Evolutionary conservation across 2,888 invertebrate species (phyloP).

Genomic region (Eubasilissa splendida): DNA sequence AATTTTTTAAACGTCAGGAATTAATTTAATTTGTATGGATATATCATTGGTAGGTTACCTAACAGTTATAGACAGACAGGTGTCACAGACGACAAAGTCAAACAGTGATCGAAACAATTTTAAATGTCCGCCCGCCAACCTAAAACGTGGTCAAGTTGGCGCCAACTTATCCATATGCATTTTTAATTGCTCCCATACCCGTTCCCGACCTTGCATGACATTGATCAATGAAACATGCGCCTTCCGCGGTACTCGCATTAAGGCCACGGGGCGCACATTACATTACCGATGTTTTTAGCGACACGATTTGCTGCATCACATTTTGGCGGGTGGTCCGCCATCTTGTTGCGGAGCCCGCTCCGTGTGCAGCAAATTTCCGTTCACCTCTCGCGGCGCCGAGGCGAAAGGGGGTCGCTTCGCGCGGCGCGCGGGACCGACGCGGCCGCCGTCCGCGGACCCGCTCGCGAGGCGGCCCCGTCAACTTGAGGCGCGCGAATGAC

Average conservation of each 20-base stretch:
- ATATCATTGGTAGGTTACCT: too few species aligned
- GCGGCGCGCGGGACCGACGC: background rate
- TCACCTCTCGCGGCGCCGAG: background rate
- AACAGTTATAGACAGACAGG: too few species aligned
- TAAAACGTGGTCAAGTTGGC: background rate
- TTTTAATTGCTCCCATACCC: too few species aligned
- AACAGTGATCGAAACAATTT: too few species aligned
- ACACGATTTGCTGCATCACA: constrained; percentile 12
- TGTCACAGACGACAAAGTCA: too few species aligned
- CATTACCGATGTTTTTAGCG: constrained; percentile 9
- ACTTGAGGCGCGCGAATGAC: background rate
- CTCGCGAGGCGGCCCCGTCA: background rate
- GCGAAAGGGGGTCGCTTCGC: background rate
- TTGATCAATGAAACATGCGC: too few species aligned
- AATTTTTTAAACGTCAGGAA: too few species aligned
- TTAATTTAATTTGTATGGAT: too few species aligned
- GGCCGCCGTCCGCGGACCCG: too few species aligned
- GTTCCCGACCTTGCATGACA: too few species aligned
- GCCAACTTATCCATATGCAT: background rate
- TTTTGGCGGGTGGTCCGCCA: constrained; percentile 42
- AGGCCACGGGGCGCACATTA: background rate
- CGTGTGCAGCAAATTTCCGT: background rate
- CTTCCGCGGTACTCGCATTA: background rate
- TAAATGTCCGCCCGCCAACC: background rate
- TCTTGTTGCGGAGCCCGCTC: background rate